These are phyloP conservation scores for Bombus turneri DNA, from an alignment of 1,140 invertebrate species.

Conservation along the genomic window DNA sequence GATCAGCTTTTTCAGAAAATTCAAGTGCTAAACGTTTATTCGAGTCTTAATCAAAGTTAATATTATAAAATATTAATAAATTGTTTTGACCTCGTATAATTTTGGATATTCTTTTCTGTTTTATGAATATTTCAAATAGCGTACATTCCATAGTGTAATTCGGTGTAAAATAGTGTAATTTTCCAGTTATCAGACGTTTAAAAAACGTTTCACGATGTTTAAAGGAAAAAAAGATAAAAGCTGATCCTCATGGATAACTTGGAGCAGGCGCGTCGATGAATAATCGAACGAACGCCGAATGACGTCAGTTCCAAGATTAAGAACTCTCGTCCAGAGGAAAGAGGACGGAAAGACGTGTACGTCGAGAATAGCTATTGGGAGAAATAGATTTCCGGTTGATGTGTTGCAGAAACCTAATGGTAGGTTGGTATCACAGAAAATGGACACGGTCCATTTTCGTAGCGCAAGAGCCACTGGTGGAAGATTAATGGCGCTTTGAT, in stretches of 20 bases:
- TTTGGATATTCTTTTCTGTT: too few relatives aligned
- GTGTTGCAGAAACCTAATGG: slow-evolving; percentile 4
- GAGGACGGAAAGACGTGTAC: neutral
- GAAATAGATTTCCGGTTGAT: slow-evolving; percentile 7
- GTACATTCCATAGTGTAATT: too few relatives aligned
- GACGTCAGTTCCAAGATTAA: slow-evolving; percentile 12
- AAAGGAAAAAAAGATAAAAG: too few relatives aligned
- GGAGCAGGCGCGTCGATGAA: neutral
- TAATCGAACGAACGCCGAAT: neutral
- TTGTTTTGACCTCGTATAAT: too few relatives aligned
- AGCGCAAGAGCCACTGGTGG: neutral
- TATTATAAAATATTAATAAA: too few relatives aligned
- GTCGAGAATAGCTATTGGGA: neutral
- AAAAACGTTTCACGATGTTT: too few relatives aligned
- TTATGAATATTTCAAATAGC: too few relatives aligned
- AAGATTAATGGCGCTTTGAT: slow-evolving; percentile 1
- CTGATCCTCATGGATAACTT: neutral
- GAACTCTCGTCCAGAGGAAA: neutral
- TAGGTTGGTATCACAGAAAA: neutral
- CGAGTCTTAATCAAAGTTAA: too few relatives aligned
- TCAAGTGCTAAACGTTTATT: too few relatives aligned
- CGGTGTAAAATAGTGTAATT: too few relatives aligned
- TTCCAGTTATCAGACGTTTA: too few relatives aligned
- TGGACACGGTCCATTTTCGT: slow-evolving; percentile 1
- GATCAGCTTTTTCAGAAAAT: too few relatives aligned